Evolutionary conservation across 2,888 invertebrate genomes (phyloP), one percentile per base, ranked within the genome.

Genomic region (Nasonia oneida): DNA sequence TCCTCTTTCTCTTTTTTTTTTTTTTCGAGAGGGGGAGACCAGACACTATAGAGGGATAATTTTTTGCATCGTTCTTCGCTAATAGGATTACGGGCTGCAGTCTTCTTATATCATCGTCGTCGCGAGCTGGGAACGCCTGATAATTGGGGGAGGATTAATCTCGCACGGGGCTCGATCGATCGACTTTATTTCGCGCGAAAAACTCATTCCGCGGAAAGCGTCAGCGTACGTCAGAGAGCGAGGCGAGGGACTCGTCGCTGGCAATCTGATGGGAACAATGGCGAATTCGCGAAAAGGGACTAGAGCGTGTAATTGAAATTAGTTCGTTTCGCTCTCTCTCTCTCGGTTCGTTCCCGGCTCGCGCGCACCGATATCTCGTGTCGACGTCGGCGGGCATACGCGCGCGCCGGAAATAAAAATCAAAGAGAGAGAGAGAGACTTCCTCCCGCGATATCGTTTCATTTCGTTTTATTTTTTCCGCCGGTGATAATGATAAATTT

Each of bases 301-400:
- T 29, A 14, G 67, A 67, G 33, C 67, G 67, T 29, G 4, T 67
- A 67, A 67, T 67, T 67, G 67, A 67, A 67, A 67, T 67, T 67
- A 67, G 67, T 67, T 67, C 67, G 33, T 67, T 67, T 33, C 33
- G 33, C 33, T 67, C 64, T 12, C 29, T 37, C 37, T 37, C 37
- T 8, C n/a, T 61, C 57, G 57, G 6, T 61, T 33, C 67, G 33
- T 64, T n/a, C 33, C 33, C 64, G 29, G 6, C 23, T 37, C 18
- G 15, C n/a, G n/a, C 18, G 15, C 57, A 6, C 1, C 57, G 57
- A 57, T 57, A 15, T n/a, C 57, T 57, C 15, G 0, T 2, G 5
- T 53, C 53, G 53, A 18, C 15, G 18, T 3, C 53, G 29, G 12
- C 23, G n/a, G 3, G 18, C 18, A 15, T 18, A 18, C 18, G 0